phyloP scores from a whole-genome alignment of 2,888 invertebrate genomes.

The Hartigia nigra region DNA sequence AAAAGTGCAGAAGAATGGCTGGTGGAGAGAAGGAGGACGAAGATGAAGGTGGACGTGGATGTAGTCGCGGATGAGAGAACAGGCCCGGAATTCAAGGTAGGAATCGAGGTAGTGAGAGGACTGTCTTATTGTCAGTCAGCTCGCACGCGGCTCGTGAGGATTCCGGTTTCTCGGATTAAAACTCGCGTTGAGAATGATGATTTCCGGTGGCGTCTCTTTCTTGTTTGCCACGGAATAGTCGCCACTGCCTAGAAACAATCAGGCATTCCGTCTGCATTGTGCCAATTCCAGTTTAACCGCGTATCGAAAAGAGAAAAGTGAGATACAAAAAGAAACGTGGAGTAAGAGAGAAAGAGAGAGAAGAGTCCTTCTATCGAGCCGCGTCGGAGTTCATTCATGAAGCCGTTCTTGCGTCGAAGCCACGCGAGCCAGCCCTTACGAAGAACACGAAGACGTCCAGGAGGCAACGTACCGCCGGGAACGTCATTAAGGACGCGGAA shows the following conservation, averaged over 20 bases:
- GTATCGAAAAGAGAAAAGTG: conserved; percentile 15
- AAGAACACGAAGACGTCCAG: conserved; percentile 1
- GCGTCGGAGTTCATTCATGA: conserved; percentile 55
- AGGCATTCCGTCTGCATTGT: conserved; percentile 53
- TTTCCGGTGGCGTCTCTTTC: conserved; percentile 60
- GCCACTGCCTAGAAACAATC: conserved; percentile 43
- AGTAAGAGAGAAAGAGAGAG: conserved; percentile 6
- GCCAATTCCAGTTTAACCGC: conserved; percentile 44
- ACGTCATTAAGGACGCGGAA: conserved; percentile 37
- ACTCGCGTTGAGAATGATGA: conserved; percentile 50
- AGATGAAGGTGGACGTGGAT: too few relatives aligned
- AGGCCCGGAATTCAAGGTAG: conserved; percentile 25
- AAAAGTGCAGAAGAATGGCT: too few relatives aligned
- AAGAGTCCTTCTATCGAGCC: conserved; percentile 22
- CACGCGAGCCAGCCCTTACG: conserved; percentile 20
- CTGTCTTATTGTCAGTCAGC: conserved; percentile 43
- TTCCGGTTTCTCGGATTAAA: conserved; percentile 55
- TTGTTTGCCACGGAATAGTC: conserved; percentile 30
- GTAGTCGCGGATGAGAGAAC: too few relatives aligned
- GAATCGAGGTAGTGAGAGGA: conserved; percentile 18
- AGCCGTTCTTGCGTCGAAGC: conserved; percentile 43
- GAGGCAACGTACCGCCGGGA: conserved; percentile 44
- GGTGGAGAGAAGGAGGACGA: background rate
- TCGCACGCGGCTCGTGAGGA: conserved; percentile 32
- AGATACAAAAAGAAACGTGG: conserved; percentile 13